Evolutionary conservation across 1,140 invertebrate genomes (phyloP).

Genomic region (Branchinecta lindahli): DNA sequence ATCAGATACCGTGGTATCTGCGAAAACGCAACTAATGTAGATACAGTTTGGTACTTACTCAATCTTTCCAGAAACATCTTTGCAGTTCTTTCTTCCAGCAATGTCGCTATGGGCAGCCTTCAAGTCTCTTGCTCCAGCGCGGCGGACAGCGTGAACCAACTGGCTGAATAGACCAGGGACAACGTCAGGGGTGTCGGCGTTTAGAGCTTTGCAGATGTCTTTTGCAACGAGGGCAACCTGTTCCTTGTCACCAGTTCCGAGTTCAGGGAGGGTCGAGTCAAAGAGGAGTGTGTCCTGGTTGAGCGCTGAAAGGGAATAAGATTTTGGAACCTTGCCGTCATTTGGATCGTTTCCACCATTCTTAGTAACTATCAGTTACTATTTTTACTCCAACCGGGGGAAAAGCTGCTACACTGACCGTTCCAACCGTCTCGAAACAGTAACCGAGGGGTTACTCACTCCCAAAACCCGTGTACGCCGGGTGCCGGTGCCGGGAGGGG

Average conservation of each 20-base stretch:
- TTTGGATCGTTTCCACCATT: no score
- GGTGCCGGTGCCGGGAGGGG: no score
- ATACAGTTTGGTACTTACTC: no score
- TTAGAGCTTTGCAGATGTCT: conserved; percentile 15
- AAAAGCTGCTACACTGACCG: no score
- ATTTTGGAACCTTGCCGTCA: no score
- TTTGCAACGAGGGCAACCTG: conserved; percentile 13
- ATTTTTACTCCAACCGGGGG: no score
- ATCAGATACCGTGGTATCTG: no score
- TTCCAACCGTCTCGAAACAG: no score
- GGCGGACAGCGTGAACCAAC: conserved; percentile 18
- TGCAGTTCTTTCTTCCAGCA: conserved; percentile 15
- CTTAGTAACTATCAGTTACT: no score
- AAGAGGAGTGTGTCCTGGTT: conserved; percentile 15
- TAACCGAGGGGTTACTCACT: no score
- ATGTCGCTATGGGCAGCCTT: conserved; percentile 11
- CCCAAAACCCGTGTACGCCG: no score
- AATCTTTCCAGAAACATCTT: conserved; percentile 4
- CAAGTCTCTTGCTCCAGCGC: conserved; percentile 14
- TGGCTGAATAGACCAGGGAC: conserved; percentile 17
- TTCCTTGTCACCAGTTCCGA: conserved; percentile 17
- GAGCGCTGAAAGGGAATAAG: neutral
- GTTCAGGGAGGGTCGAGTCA: conserved; percentile 13
- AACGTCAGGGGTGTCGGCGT: neutral
- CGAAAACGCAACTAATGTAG: no score